Base-by-base conservation (phyloP, 2,797 vertebrate species). In the Craterocephalus amniculus region DNA sequence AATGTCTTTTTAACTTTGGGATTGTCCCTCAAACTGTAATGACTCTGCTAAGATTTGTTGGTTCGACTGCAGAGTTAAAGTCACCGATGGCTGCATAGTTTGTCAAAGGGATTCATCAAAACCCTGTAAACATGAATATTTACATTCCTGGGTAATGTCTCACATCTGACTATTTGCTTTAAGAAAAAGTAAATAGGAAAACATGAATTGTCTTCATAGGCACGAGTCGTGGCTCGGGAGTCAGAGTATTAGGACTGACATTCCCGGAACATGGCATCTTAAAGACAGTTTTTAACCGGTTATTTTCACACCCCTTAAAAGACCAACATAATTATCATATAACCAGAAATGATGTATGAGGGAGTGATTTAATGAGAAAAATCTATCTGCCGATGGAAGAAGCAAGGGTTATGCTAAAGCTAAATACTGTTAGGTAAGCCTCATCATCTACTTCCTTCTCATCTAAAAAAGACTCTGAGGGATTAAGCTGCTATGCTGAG, bases 1-100 rank as follows among this genome's bases (percentile, higher is more conserved):
- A 88, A 88, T 87, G 84, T 79, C 55, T 68, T 74, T 87, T 83
- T 88, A 87, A 87, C 87, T 89, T 89, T 91, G 13, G 36, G 13
- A 79, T 58, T 79, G 81, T 87, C 82, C 64, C 66, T 84, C 79
- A 84, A 83, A 79, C 58, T 87, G 72, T 79, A 60, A 80, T 56
- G 74, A 18, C 64, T 54, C 43, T 58, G 52, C 71, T 69, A 74
- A 64, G 79, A 55, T 68, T 85, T 80, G 71, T 73, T 78, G 79
- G 79, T 87, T 68, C 69, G 65, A 45, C 58, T 45, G 54, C 54
- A 5, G 35, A 0, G 54, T 70, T 72, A 22, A 29, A 62, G 55
- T 63, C 80, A 64, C 8, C 18, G 32, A 64, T 67, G 65, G 48
- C 67, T 51, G 36, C 57, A 56, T 32, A 20, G 55, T 77, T 77